Percentiles rank a stretch among this genome's conserved stretches.
Evolutionary conservation across 1,140 invertebrate species (phyloP).

Genomic region (Aphelenchoides besseyi): DNA sequence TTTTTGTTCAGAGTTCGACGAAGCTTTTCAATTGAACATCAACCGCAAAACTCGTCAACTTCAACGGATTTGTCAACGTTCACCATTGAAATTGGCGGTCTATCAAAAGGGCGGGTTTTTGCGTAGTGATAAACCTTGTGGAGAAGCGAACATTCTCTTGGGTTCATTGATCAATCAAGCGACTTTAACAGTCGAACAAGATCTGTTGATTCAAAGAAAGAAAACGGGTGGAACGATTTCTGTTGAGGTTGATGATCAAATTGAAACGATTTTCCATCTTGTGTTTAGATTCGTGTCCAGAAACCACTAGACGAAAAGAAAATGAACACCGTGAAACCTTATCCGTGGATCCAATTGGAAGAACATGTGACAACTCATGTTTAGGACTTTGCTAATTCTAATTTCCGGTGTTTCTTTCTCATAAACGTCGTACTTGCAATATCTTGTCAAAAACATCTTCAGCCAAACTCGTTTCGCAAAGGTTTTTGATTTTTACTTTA

Average conservation of each 20-base stretch:
- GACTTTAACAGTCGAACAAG: slow-evolving; percentile 7
- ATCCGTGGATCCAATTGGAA: slow-evolving; percentile 10
- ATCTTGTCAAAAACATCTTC: too few species aligned
- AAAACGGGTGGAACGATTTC: slow-evolving; percentile 31
- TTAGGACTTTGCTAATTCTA: too few species aligned
- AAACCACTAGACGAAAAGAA: slow-evolving; percentile 34
- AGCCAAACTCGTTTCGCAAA: too few species aligned
- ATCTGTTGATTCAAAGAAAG: slow-evolving; percentile 27
- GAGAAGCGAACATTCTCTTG: slow-evolving; percentile 34
- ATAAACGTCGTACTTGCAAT: too few species aligned
- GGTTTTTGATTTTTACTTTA: too few species aligned
- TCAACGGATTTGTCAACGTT: slow-evolving; percentile 23
- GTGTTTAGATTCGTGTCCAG: slow-evolving; percentile 30
- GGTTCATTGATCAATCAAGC: slow-evolving; percentile 33
- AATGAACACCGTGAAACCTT: slow-evolving; percentile 10
- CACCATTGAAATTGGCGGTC: slow-evolving; percentile 37
- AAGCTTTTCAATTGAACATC: slow-evolving; percentile 34
- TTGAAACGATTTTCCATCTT: slow-evolving; percentile 7
- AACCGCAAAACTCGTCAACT: slow-evolving; percentile 42
- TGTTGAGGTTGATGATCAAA: slow-evolving; percentile 23
- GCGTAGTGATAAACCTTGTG: slow-evolving; percentile 38
- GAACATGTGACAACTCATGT: too few species aligned
- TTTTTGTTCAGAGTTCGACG: slow-evolving; percentile 32
- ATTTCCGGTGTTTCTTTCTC: too few species aligned
- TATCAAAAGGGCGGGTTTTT: slow-evolving; percentile 46